Conservation (phyloP, 2,888 invertebrate genomes). For the Netelia fuscicornis region DNA sequence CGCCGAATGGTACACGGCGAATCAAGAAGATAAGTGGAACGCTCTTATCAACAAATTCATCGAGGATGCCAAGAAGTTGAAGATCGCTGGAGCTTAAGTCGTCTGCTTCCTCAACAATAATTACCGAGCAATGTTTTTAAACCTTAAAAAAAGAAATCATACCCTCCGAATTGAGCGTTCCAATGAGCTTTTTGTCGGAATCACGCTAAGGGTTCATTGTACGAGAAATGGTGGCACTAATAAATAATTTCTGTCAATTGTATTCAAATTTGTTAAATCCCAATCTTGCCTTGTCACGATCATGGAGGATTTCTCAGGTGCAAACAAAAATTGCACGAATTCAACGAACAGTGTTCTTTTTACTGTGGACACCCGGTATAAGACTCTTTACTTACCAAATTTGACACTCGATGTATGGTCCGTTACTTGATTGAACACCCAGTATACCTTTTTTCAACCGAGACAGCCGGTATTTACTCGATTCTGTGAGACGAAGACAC, state of each 20-base stretch:
- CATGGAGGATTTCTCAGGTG: too few relatives aligned
- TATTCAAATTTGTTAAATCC: background rate
- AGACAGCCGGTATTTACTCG: too few relatives aligned
- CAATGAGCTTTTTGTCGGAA: background rate
- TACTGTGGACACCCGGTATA: too few relatives aligned
- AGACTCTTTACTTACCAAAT: too few relatives aligned
- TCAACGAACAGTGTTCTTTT: too few relatives aligned
- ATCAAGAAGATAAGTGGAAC: slow-evolving; percentile 74
- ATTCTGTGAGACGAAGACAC: too few relatives aligned
- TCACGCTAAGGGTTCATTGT: slow-evolving; percentile 36
- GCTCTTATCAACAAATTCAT: slow-evolving; percentile 71
- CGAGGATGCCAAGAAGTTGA: slow-evolving; percentile 68
- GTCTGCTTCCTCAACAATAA: background rate
- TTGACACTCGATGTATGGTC: too few relatives aligned
- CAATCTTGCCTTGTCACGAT: too few relatives aligned
- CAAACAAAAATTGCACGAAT: too few relatives aligned
- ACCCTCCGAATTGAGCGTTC: background rate
- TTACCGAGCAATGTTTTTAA: background rate
- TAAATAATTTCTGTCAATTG: slow-evolving; percentile 36
- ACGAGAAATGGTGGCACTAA: slow-evolving; percentile 42
- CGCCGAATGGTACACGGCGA: slow-evolving; percentile 76
- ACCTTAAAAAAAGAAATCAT: background rate
- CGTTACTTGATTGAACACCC: too few relatives aligned
- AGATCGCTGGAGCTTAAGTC: slow-evolving; percentile 24
- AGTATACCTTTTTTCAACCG: too few relatives aligned